phyloP scores from a whole-genome alignment of 2,113 vertebrate species.

The Oryzias celebensis region DNA sequence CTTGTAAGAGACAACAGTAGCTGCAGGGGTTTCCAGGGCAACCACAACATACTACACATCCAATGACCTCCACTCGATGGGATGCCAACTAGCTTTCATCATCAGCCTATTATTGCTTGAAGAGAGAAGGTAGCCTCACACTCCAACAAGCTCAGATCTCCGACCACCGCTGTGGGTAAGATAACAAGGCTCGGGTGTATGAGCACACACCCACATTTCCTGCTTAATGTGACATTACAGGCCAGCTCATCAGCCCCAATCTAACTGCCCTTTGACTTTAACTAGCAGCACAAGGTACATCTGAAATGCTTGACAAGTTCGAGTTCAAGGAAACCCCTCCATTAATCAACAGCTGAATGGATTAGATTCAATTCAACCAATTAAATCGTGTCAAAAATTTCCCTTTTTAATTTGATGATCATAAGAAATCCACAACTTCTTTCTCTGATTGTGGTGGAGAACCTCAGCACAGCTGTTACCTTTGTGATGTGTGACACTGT shows the following conservation, averaged over 20 bases:
- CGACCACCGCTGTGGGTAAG: constrained; percentile 49
- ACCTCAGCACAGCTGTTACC: background rate
- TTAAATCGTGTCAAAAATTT: constrained; percentile 4
- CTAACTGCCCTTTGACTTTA: constrained; percentile 14
- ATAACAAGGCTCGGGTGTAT: constrained; percentile 51
- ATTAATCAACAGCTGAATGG: constrained; percentile 19
- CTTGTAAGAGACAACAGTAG: constrained; percentile 64
- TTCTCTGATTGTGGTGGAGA: no score
- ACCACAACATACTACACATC: constrained; percentile 55
- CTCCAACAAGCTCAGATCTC: constrained; percentile 45
- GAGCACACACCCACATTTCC: constrained; percentile 37
- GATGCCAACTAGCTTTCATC: constrained; percentile 70
- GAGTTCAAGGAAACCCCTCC: constrained; percentile 1
- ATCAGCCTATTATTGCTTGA: constrained; percentile 68
- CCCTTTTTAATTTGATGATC: background rate
- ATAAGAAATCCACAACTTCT: no score
- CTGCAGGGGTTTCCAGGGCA: constrained; percentile 72
- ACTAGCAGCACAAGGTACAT: constrained; percentile 20
- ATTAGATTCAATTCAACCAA: constrained; percentile 9
- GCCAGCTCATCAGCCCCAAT: constrained; percentile 11
- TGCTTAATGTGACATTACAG: constrained; percentile 31
- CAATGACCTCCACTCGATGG: constrained; percentile 45
- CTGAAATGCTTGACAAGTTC: constrained; percentile 12
- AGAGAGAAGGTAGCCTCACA: constrained; percentile 47
- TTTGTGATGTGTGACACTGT: background rate